Percentiles rank a stretch among this genome's conserved stretches.
These are phyloP conservation scores for Neodontobutis hainanensis DNA, from an alignment of 2,113 vertebrate genomes.

Conservation along the genomic window DNA sequence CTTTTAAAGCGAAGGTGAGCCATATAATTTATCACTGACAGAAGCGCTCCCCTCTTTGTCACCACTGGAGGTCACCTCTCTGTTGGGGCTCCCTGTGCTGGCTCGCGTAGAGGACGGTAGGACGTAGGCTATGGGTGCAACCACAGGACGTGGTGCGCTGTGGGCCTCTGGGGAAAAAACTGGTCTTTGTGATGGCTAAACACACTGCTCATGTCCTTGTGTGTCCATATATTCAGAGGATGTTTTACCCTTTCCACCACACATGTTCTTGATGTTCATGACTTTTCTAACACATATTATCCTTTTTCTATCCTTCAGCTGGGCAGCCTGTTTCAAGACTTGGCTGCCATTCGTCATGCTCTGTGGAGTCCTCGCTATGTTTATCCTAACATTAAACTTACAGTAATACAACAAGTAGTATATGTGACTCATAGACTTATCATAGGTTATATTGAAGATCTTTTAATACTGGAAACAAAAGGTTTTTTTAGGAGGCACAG, in stretches of 20 bases:
- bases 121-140: conserved; percentile 10
- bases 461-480: background rate
- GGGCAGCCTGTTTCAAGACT: conserved; percentile 92
- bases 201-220: too few relatives aligned
- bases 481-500: background rate
- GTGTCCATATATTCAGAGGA: conserved; percentile 5
- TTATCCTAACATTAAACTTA: conserved; percentile 86
- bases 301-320: conserved; percentile 72
- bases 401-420: conserved; percentile 70
- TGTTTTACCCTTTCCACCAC: conserved; percentile 2
- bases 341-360: conserved; percentile 95
- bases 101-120: conserved; percentile 45
- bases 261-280: conserved; percentile 17
- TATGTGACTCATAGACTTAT: conserved; percentile 21
- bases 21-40: conserved; percentile 72
- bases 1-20: conserved; percentile 50
- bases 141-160: conserved; percentile 4
- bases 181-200: conserved; percentile 16
- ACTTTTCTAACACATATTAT: conserved; percentile 18
- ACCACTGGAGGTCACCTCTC: conserved; percentile 62
- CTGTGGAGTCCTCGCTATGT: conserved; percentile 83
- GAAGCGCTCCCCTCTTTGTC: conserved; percentile 37
- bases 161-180: conserved; percentile 18
- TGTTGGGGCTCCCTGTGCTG: conserved; percentile 40
- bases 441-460: background rate